A percentile compares a stretch with the other conserved stretches of the same genome.
Conservation (phyloP, 2,888 invertebrate species). For the Caenorhabditis angaria region DNA sequence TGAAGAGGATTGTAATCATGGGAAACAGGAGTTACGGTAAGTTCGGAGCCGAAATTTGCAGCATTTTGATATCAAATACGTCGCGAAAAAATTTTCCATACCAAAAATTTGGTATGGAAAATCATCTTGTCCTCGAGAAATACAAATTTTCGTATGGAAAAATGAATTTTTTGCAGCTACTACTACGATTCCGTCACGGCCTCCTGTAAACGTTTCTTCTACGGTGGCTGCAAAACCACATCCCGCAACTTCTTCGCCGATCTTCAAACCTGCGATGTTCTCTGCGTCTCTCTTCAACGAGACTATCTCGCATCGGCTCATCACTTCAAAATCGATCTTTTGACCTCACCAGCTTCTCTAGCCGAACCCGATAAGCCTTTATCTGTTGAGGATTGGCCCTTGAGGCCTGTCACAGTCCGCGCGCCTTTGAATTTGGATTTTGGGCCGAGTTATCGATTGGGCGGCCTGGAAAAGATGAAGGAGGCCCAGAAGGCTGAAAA, state of each 20-base stretch:
- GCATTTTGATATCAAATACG: not conserved
- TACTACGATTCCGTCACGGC: conserved; percentile 44
- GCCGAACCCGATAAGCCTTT: conserved; percentile 34
- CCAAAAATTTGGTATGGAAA: not conserved
- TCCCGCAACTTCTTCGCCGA: conserved; percentile 52
- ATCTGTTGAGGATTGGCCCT: conserved; percentile 41
- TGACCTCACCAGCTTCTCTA: conserved; percentile 38
- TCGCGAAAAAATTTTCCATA: not conserved
- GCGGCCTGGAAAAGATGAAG: too few species aligned
- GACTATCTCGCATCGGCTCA: conserved; percentile 26
- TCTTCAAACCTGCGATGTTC: conserved; percentile 39
- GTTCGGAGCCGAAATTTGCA: not conserved
- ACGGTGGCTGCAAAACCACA: conserved; percentile 52
- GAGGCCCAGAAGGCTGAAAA: conserved; percentile 30
- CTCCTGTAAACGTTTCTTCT: conserved; percentile 52
- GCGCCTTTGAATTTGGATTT: conserved; percentile 30
- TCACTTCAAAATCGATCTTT: conserved; percentile 35
- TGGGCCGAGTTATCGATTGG: too few species aligned
- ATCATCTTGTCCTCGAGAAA: not conserved
- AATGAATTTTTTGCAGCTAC: conserved; percentile 30
- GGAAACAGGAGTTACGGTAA: conserved; percentile 40
- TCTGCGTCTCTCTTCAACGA: conserved; percentile 36
- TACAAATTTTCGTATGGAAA: conserved; percentile 7
- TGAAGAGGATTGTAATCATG: conserved; percentile 52
- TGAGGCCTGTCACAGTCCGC: conserved; percentile 31